phyloP scores from a whole-genome alignment of 2,113 vertebrate genomes.

The Gambusia holbrooki region DNA sequence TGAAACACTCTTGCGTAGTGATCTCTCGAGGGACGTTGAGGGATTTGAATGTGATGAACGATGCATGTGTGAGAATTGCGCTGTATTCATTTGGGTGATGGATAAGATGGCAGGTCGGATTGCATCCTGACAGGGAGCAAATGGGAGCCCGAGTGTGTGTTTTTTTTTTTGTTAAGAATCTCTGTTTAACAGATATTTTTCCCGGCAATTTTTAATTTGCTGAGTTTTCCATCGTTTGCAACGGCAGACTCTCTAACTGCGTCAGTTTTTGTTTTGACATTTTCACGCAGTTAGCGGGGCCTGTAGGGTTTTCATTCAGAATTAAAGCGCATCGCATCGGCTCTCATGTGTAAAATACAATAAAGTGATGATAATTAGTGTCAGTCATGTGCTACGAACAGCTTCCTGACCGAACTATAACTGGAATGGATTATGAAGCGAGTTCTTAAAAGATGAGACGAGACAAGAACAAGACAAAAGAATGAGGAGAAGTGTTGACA shows the following conservation, averaged over 20 bases:
- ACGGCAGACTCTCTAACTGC: constrained; percentile 47
- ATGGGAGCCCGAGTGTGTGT: constrained; percentile 40
- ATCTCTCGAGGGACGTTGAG: constrained; percentile 12
- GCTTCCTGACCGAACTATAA: constrained; percentile 35
- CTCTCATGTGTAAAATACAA: constrained; percentile 56
- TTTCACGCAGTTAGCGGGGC: constrained; percentile 50
- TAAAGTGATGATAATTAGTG: constrained; percentile 53
- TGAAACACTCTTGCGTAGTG: constrained; percentile 29
- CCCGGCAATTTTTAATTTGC: constrained; percentile 32
- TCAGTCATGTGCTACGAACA: constrained; percentile 42
- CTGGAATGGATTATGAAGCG: constrained; percentile 31
- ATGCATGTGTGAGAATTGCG: constrained; percentile 55
- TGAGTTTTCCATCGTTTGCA: constrained; percentile 46
- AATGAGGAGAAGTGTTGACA: constrained; percentile 36
- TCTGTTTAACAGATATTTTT: constrained; percentile 34
- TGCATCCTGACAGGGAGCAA: constrained; percentile 55
- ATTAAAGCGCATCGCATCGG: constrained; percentile 49
- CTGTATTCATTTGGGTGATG: constrained; percentile 71
- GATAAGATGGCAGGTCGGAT: constrained; percentile 52
- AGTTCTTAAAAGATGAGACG: constrained; percentile 26
- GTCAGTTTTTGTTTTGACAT: constrained; percentile 54
- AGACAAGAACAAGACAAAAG: constrained; percentile 40
- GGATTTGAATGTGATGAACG: constrained; percentile 57
- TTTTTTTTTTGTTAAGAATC: constrained; percentile 5
- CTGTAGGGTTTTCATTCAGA: constrained; percentile 54